Base-by-base conservation (phyloP, 2,888 invertebrate genomes). In the Drosophila cognata region DNA sequence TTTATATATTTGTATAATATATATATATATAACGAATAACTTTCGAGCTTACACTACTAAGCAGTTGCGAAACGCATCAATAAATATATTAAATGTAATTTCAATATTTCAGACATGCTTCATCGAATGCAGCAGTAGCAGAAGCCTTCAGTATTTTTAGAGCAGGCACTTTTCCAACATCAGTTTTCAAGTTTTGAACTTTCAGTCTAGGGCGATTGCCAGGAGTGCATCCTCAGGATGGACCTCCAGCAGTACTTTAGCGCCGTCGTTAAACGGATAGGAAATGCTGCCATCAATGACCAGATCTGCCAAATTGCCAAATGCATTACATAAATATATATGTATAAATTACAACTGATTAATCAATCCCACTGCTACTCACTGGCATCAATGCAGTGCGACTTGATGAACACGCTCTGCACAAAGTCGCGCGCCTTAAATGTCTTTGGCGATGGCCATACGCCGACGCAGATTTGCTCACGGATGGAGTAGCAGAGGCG, bases 251-350 rank as follows among this genome's bases (percentile, higher is more conserved):
- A 96, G 92, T 0, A 97, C 99, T 77, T 96, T 95, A 0, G 98
- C 96, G 2, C 99, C 99, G 91, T 98, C 98, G 93, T 99, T 99
- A 93, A 99, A 99, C 0, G 96, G 95, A 91, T 97, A 98, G 0
- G 97, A 97, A 21, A 98, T 96, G 75, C 98, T 98, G 33, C 99
- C 99, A 92, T 99, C 99, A 29, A 99, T 95, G 0, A 99, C 99
- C 25, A 99, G 94, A 91, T 97, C 96, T 95, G 74, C 1, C 61
- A 33, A 35, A 13, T 51, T 95, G 74, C 1, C 61, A 33, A 41
- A 13, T 51, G 7, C 8, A 33, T 46, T 10, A 5, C 7, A 46
- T 1, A 53, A 25, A 18, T 18, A 16, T 18, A 35, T 11, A n/a
- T 29, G 2, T 7, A 21, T 21, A 28, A 1, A 29, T 21, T 3